Percentiles rank a stretch among this genome's conserved stretches.
Conservation (phyloP, 2,888 invertebrate genomes). For the Drosophila ezoana region DNA sequence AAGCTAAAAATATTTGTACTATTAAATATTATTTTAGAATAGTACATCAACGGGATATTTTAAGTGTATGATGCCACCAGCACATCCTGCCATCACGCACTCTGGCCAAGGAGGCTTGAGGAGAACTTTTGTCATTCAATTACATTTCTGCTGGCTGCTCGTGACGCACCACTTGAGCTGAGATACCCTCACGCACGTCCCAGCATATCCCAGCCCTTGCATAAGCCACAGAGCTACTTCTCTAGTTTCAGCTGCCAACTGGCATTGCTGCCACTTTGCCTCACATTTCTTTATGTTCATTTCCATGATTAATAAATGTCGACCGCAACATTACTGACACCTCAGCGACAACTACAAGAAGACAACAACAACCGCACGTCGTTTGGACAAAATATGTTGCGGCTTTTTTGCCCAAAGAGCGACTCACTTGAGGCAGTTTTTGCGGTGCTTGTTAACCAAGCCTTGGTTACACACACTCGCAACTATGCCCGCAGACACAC, state of each 20-base stretch:
- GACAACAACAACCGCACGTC: constrained; percentile 11
- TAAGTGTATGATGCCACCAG: constrained; percentile 5
- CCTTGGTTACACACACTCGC: constrained; percentile 12
- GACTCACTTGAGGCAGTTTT: constrained; percentile 3
- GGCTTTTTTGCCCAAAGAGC: constrained; percentile 36
- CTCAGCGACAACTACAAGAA: constrained; percentile 42
- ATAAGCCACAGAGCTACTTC: constrained; percentile 3
- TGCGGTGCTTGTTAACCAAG: constrained; percentile 16
- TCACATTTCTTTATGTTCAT: constrained; percentile 16
- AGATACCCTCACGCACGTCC: constrained; percentile 55
- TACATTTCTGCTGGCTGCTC: constrained; percentile 70
- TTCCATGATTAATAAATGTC: constrained; percentile 75
- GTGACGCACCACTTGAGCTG: constrained; percentile 61
- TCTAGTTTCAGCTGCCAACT: constrained; percentile 42
- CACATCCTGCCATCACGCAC: constrained; percentile 26
- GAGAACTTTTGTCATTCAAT: constrained; percentile 71
- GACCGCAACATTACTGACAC: constrained; percentile 78
- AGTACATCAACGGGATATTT: constrained; percentile 1
- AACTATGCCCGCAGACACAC: constrained; percentile 8
- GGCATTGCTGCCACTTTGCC: not conserved
- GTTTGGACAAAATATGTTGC: constrained; percentile 58
- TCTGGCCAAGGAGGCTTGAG: constrained; percentile 12
- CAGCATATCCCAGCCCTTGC: not conserved
- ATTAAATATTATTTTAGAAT: constrained; percentile 14
- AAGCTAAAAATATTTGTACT: constrained; percentile 8